Conservation (phyloP, 2,888 invertebrate species). For the Crioceris asparagi region DNA sequence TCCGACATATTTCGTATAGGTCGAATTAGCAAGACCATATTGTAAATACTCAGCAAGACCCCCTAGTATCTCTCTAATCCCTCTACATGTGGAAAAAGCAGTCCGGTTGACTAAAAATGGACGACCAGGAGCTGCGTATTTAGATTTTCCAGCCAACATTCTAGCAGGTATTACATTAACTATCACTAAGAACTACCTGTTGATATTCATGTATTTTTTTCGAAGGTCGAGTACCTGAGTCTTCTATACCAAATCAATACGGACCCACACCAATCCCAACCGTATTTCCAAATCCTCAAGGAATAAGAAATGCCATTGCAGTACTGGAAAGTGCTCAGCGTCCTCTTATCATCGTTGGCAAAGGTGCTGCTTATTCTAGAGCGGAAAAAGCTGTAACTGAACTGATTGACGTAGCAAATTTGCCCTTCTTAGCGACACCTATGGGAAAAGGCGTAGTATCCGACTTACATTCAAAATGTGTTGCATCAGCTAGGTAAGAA, state of each 20-base stretch:
- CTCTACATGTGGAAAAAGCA: slow-evolving; percentile 86
- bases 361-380: slow-evolving; percentile 53
- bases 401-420: slow-evolving; percentile 57
- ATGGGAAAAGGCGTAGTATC: slow-evolving; percentile 84
- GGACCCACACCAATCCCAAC: slow-evolving; percentile 51
- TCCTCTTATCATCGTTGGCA: slow-evolving; percentile 86
- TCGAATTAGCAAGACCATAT: slow-evolving; percentile 77
- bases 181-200: neutral
- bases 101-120: slow-evolving; percentile 74
- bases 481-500: slow-evolving; percentile 65
- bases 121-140: slow-evolving; percentile 79
- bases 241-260: slow-evolving; percentile 37
- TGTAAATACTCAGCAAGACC: slow-evolving; percentile 89
- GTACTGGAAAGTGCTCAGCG: slow-evolving; percentile 59
- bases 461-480: slow-evolving; percentile 59
- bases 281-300: slow-evolving; percentile 56
- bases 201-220: neutral
- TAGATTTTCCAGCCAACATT: slow-evolving; percentile 86
- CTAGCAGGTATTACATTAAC: slow-evolving; percentile 34
- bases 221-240: slow-evolving; percentile 21
- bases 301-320: slow-evolving; percentile 52
- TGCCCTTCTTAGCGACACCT: slow-evolving; percentile 90
- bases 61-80: slow-evolving; percentile 69
- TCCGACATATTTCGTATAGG: no score
- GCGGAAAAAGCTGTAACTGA: slow-evolving; percentile 63